Base-by-base conservation (phyloP, 2,113 vertebrate genomes). In the Parus major region DNA sequence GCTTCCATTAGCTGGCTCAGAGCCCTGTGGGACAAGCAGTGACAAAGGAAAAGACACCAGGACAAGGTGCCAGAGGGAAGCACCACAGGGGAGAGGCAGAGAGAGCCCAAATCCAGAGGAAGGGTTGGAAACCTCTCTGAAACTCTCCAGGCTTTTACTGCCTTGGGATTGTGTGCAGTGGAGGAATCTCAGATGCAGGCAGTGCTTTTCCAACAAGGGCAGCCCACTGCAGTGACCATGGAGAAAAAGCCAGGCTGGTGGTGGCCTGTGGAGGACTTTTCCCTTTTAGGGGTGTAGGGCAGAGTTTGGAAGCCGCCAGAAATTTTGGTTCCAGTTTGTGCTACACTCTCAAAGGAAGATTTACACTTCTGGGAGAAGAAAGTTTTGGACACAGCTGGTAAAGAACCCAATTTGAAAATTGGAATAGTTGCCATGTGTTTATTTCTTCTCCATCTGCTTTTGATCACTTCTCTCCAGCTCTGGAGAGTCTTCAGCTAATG, bases 401-500 rank as follows among this genome's bases (percentile, higher is more conserved):
- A 84, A 82, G 44, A 63, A 55, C 9, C 2, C 33, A 65, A 53
- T 65, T 65, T 47, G 35, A 57, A 83, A 61, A 60, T 59, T 7
- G 28, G 36, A 65, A 64, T 69, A 25, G 71, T n/a, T 21, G 15
- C 59, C 33, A 25, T 63, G 29, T 64, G 39, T 57, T 79, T 47
- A 11, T 82, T 75, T 56, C 79, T 70, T 78, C 76, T 86, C 79
- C 46, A 29, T 29, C 36, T 91, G 71, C 76, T 29, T 92, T 80
- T 65, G 78, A 73, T 81, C 33, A 15, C 25, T 87, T 84, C 31
- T 81, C 81, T 84, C 42, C 11, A 49, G 46, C 66, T 71, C 66
- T 92, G 72, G 46, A 83, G 82, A 92, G 41, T n/a, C 68, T 82
- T 82, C 86, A 80, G 1, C 31, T 72, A 79, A 77, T 35, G 65